Percentiles rank a stretch among this genome's conserved stretches.
phyloP scores from a whole-genome alignment of 2,888 invertebrate genomes.

The Pherbina coryleti region DNA sequence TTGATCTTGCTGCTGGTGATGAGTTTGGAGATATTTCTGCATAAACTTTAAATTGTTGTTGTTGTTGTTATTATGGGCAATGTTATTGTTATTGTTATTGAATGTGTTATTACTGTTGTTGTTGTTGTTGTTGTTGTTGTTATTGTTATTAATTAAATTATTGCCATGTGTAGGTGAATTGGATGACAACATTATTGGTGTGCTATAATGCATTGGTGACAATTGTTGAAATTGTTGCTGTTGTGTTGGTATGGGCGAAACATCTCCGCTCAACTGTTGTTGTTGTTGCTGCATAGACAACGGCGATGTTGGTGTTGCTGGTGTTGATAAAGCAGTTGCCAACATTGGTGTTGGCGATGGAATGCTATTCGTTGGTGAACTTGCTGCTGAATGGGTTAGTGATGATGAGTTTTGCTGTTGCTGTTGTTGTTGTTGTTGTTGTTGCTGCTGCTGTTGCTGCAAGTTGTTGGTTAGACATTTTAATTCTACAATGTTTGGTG shows the following conservation, averaged over 20 bases:
- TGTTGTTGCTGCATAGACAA: conserved; percentile 45
- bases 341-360: conserved; percentile 45
- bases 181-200: conserved; percentile 57
- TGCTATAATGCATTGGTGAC: conserved; percentile 56
- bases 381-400: conserved; percentile 47
- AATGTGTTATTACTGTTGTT: conserved; percentile 24
- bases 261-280: conserved; percentile 46
- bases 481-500: conserved; percentile 13
- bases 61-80: conserved; percentile 53
- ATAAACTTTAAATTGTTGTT: conserved; percentile 62
- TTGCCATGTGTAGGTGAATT: conserved; percentile 58
- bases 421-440: too few relatives aligned
- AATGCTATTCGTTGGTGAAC: conserved; percentile 48
- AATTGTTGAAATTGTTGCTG: conserved; percentile 40
- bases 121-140: too few relatives aligned
- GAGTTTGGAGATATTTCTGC: conserved; percentile 65
- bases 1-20: conserved; percentile 52
- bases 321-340: conserved; percentile 8
- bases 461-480: conserved; percentile 41
- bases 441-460: too few relatives aligned
- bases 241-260: conserved; percentile 50
- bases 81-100: conserved; percentile 43
- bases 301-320: conserved; percentile 49
- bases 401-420: conserved; percentile 44
- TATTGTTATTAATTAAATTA: conserved; percentile 53